A percentile compares a stretch with the other conserved stretches of the same genome.
phyloP scores from a whole-genome alignment of 2,113 vertebrate genomes.

The Equus quagga region DNA sequence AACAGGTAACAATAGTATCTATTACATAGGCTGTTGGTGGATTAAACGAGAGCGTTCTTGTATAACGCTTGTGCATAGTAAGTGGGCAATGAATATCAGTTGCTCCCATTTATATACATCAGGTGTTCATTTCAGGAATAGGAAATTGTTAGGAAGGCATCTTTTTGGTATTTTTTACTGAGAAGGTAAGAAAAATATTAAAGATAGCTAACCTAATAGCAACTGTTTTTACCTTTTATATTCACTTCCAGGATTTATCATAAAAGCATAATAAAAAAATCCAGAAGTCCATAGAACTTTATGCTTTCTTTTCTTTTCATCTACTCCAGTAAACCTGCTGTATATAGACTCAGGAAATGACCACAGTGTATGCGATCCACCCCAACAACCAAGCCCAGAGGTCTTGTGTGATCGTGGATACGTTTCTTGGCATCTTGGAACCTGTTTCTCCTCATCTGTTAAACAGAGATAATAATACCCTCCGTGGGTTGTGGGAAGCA shows the following conservation, averaged over 20 bases:
- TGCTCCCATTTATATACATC: not conserved
- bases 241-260: constrained; percentile 36
- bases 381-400: not conserved
- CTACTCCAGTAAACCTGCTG: not conserved
- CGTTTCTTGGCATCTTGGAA: not conserved
- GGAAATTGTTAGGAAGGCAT: constrained; percentile 26
- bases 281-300: not conserved
- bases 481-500: not conserved
- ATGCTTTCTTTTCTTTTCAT: constrained; percentile 47
- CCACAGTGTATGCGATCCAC: not conserved
- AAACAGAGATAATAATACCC: not conserved
- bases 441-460: constrained; percentile 56
- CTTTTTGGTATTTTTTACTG: not conserved
- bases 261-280: not conserved
- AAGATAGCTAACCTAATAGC: not conserved
- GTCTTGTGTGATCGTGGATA: not conserved
- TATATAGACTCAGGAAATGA: constrained; percentile 54
- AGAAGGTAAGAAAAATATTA: constrained; percentile 30
- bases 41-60: not conserved
- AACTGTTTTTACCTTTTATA: constrained; percentile 26
- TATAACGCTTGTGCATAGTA: not conserved
- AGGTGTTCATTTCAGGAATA: constrained; percentile 27
- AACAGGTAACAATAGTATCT: not conserved
- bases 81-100: not conserved
- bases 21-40: not conserved